phyloP scores from a whole-genome alignment of 2,797 vertebrate species.

The Parambassis ranga region DNA sequence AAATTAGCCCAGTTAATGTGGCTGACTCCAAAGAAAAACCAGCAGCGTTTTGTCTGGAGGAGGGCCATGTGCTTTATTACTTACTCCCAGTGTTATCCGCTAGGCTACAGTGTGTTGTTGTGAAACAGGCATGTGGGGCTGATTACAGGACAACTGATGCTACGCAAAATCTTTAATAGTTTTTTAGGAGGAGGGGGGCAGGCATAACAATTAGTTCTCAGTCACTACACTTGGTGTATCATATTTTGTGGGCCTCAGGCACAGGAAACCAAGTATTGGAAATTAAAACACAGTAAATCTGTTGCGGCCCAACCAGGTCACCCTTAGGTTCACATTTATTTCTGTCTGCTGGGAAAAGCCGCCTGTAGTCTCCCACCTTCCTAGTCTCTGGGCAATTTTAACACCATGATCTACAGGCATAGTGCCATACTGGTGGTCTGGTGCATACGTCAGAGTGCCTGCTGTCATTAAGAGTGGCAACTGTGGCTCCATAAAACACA shows the following conservation, averaged over 20 bases:
- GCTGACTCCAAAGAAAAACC: slow-evolving; percentile 52
- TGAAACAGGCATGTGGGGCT: slow-evolving; percentile 67
- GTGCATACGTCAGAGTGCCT: slow-evolving; percentile 57
- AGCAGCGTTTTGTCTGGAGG: slow-evolving; percentile 41
- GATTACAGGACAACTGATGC: slow-evolving; percentile 66
- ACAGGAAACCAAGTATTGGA: slow-evolving; percentile 51
- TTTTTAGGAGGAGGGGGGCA: slow-evolving; percentile 31
- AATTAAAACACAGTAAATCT: slow-evolving; percentile 62
- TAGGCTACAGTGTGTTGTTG: slow-evolving; percentile 40
- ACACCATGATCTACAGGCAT: slow-evolving; percentile 43
- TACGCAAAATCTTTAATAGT: slow-evolving; percentile 35
- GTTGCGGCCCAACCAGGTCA: slow-evolving; percentile 42
- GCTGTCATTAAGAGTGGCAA: slow-evolving; percentile 63
- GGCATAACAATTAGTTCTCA: slow-evolving; percentile 60
- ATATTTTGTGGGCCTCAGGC: slow-evolving; percentile 55
- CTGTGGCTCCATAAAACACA: slow-evolving; percentile 71
- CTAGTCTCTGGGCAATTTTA: slow-evolving; percentile 35
- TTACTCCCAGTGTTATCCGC: slow-evolving; percentile 41
- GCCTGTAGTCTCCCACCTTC: slow-evolving; percentile 30
- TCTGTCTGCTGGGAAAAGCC: slow-evolving; percentile 28
- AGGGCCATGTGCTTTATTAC: slow-evolving; percentile 36
- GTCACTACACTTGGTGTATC: slow-evolving; percentile 51
- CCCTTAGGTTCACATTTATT: slow-evolving; percentile 46
- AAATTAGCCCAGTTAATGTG: slow-evolving; percentile 57
- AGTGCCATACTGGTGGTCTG: slow-evolving; percentile 67